Evolutionary conservation across 2,113 vertebrate species (phyloP), one percentile per base, ranked within the genome.

Genomic region (Prionailurus bengalensis): DNA sequence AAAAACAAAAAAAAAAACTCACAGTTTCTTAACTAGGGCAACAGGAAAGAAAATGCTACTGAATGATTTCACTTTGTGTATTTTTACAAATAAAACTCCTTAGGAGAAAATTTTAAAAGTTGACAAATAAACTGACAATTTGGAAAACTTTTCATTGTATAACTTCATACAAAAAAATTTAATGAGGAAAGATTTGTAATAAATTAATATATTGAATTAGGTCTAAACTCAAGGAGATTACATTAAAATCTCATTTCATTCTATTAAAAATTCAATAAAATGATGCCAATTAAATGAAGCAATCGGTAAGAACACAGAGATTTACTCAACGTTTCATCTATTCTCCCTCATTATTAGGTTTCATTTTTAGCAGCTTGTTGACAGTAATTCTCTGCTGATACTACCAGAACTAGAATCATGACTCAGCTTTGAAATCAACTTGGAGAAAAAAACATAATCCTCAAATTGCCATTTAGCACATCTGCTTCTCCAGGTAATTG

Each of bases 201-300:
- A 99, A 98, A 98, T 99, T 99, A 98, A 98, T 98, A 98, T 82
- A 97, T 95, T 97, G 98, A 98, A 98, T 98, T 98, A 98, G 88
- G 96, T 96, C 70, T 94, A 98, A 96, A 87, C 91, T 98, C 97
- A 94, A 86, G 97, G 97, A 98, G 97, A 98, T 98, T 96, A 98
- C 98, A 99, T 99, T 99, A 99, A 99, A 99, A 98, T 97, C 98
- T 98, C 98, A 98, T 98, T 99, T 99, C 93, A 95, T 98, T 98
- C 98, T 98, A 98, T 98, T 98, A 98, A 98, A 98, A 99, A 98
- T 97, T 98, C 98, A 98, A 96, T 98, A 98, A 98, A 98, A 98
- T 65, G 66, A 79, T 94, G 96, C 91, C 98, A 98, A 98, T 98
- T 99, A 98, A 98, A 98, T 98, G 96, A 98, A 74, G 97, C 96